phyloP scores from a whole-genome alignment of 2,888 invertebrate genomes.

The Gibbula magus region DNA sequence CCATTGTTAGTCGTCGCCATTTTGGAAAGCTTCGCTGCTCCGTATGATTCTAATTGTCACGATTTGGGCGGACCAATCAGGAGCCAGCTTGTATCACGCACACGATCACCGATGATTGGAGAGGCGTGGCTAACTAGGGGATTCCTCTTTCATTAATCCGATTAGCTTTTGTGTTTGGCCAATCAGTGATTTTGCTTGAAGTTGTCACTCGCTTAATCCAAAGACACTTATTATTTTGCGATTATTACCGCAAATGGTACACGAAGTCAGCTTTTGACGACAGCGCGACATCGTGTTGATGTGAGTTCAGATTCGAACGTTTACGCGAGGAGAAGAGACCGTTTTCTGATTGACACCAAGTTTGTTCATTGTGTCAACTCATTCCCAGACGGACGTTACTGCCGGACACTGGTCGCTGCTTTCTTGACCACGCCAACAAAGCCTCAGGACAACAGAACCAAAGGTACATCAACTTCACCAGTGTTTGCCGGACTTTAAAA shows the following conservation, averaged over 20 bases:
- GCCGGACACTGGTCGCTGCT: too few species aligned
- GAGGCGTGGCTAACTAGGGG: constrained; percentile 41
- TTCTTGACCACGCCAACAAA: too few species aligned
- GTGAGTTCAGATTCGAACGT: not conserved
- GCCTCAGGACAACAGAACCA: not conserved
- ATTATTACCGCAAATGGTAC: constrained; percentile 48
- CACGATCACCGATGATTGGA: constrained; percentile 46
- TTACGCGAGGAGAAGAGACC: not conserved
- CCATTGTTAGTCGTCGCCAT: constrained; percentile 11
- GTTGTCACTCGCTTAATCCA: constrained; percentile 46
- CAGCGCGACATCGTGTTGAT: not conserved
- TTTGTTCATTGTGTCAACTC: not conserved
- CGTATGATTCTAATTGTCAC: constrained; percentile 29
- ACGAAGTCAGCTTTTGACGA: constrained; percentile 4
- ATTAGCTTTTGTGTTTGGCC: constrained; percentile 45
- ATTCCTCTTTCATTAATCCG: constrained; percentile 45
- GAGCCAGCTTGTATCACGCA: constrained; percentile 33
- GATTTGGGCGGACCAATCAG: constrained; percentile 37
- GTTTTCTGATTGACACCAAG: not conserved
- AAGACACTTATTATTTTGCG: constrained; percentile 48
- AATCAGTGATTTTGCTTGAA: constrained; percentile 43
- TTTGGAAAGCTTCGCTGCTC: constrained; percentile 7
- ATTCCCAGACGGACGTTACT: not conserved
- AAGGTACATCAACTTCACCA: not conserved
- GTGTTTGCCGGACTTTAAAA: not conserved